Conservation (phyloP, 2,888 invertebrate genomes). For the Drosophila koepferae region DNA sequence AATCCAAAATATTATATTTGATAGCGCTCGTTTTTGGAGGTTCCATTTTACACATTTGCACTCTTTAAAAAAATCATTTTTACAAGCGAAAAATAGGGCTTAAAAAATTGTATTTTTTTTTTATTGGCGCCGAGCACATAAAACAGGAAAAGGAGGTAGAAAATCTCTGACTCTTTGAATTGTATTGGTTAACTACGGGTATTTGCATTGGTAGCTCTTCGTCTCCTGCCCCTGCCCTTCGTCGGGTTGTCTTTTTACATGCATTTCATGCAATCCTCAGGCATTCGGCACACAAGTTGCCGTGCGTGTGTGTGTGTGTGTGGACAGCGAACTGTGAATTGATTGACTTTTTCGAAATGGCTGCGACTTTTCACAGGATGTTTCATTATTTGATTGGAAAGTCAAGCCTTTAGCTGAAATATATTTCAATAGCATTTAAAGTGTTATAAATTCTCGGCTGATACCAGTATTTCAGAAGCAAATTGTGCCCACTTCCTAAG, state of each 20-base stretch:
- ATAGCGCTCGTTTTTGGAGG: not conserved
- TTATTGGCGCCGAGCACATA: slow-evolving; percentile 12
- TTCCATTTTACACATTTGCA: not conserved
- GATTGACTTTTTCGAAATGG: slow-evolving; percentile 51
- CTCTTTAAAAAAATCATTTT: slow-evolving; percentile 3
- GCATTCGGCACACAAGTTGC: slow-evolving; percentile 32
- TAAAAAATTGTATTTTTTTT: not conserved
- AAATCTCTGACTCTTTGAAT: slow-evolving; percentile 7
- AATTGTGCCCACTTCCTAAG: not conserved
- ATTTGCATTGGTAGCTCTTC: slow-evolving; percentile 44
- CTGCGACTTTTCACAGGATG: slow-evolving; percentile 28
- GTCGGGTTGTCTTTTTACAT: slow-evolving; percentile 22
- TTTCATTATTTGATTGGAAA: slow-evolving; percentile 35
- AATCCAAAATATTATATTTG: not conserved
- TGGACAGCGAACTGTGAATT: slow-evolving; percentile 23
- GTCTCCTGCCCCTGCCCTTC: slow-evolving; percentile 12
- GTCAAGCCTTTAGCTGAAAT: slow-evolving; percentile 1
- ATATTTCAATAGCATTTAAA: slow-evolving; percentile 6
- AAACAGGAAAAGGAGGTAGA: slow-evolving; percentile 7
- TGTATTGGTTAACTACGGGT: slow-evolving; percentile 35
- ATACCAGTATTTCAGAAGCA: not conserved
- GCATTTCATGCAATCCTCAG: slow-evolving; percentile 32
- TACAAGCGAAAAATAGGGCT: not conserved
- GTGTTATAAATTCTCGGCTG: not conserved
- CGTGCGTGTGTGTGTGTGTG: slow-evolving; percentile 8